Evolutionary conservation across 1,140 invertebrate genomes (phyloP), one percentile per base, ranked within the genome.

Genomic region (Dreissena rostriformis): DNA sequence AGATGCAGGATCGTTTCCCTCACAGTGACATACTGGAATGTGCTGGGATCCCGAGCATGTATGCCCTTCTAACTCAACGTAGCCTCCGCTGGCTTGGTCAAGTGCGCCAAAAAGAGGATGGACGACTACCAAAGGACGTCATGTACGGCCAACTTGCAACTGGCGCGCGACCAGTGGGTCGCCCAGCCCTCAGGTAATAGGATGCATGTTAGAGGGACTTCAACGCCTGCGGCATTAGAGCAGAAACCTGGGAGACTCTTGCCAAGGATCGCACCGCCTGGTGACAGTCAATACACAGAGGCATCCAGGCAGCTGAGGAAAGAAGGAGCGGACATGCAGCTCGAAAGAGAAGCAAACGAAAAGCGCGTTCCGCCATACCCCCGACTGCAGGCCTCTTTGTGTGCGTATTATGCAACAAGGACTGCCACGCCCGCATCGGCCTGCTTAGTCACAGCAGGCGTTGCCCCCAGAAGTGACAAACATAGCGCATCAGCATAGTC

Each of bases 21-120:
- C 68, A 87, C 71, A 73, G 19, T 26, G 39, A 77, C n/a, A 57
- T 72, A 22, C 79, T 72, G 4, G 24, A 15, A 26, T 1, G n/a
- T 22, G 73, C 73, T 29, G 73, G 73, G 8, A n/a, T 53, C 17
- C 39, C 63, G 1, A 70, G 49, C 66, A 68, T 79, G 49, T 70
- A 53, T 26, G 22, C 77, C 19, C 14, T 70, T 15, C 71, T 88
- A 86, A 71, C 78, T 87, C 0, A 79, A 28, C 29, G 63, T 1
- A 14, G 66, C n/a, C 24, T 79, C 11, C 65, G 77, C 12, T 70
- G 77, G 77, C 57, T 76, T 19, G 77, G 77, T 0, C 66, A 79
- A 49, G 51, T 79, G 2, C 1, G n/a, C 15, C 28, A 49, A 7
- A 70, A 68, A 53, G 65, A 52, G 6, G 77, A 79, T 39, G 67